Evolutionary conservation across 2,797 vertebrate genomes (phyloP).

Genomic region (Eospalax fontanierii): DNA sequence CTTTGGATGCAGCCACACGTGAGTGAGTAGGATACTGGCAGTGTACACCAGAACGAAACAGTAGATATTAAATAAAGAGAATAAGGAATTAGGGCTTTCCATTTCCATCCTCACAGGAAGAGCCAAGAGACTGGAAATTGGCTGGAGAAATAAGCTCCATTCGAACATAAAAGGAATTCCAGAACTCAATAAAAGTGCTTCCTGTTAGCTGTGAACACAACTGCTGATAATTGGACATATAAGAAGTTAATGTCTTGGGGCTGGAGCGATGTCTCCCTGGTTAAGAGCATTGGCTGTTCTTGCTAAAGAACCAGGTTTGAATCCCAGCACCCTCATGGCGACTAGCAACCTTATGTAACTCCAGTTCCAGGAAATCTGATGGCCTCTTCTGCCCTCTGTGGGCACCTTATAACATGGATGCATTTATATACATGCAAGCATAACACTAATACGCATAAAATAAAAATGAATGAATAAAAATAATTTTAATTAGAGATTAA

Average conservation of each 20-base stretch:
- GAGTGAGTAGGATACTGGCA: background rate
- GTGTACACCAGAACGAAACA: background rate
- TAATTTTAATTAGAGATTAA: no score
- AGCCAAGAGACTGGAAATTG: background rate
- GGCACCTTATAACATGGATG: no score
- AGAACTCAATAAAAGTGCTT: background rate
- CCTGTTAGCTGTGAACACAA: background rate
- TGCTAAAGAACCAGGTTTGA: no score
- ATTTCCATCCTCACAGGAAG: background rate
- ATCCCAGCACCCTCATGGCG: no score
- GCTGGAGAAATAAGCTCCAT: background rate
- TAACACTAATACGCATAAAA: no score
- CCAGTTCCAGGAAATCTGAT: no score
- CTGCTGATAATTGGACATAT: background rate
- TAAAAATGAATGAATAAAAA: no score
- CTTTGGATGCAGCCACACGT: background rate
- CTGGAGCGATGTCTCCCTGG: no score
- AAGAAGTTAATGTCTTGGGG: background rate
- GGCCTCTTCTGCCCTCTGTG: no score
- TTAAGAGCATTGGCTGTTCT: no score
- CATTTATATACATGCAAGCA: no score
- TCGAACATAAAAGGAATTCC: background rate
- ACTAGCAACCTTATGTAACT: no score
- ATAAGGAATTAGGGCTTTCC: background rate
- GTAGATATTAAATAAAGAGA: conserved; percentile 14